Conservation (phyloP, 1,140 invertebrate genomes). For the Helicoverpa zea region DNA sequence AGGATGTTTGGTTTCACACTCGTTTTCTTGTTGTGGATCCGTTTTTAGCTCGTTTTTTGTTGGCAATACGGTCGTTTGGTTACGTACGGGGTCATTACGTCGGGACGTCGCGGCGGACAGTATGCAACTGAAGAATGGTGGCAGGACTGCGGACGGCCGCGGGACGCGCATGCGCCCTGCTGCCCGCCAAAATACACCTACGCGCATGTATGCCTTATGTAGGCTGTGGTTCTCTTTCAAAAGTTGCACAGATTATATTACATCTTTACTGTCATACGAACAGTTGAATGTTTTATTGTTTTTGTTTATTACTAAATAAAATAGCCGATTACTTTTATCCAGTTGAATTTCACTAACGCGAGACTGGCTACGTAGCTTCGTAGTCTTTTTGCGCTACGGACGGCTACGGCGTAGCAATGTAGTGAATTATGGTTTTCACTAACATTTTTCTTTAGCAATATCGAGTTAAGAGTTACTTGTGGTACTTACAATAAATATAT, state of each 20-base stretch:
- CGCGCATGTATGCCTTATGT: conserved; percentile 79
- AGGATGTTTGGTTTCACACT: conserved; percentile 58
- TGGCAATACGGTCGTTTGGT: conserved; percentile 65
- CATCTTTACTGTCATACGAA: conserved; percentile 18
- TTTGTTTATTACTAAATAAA: too few relatives aligned
- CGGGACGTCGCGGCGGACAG: conserved; percentile 53
- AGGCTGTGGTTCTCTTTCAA: conserved; percentile 65
- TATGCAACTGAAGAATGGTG: conserved; percentile 84
- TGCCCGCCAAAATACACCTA: conserved; percentile 83
- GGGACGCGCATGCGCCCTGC: conserved; percentile 73
- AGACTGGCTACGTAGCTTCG: not conserved
- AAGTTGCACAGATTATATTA: conserved; percentile 70
- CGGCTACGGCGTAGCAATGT: conserved; percentile 23
- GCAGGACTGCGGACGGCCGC: conserved; percentile 79
- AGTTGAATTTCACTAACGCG: not conserved
- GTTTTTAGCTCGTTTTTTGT: conserved; percentile 71
- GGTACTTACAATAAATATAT: too few relatives aligned
- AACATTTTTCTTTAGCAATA: not conserved
- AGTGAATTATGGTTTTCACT: not conserved
- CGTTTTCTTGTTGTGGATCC: conserved; percentile 55
- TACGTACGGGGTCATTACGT: conserved; percentile 62
- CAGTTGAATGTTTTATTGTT: too few relatives aligned
- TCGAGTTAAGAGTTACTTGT: too few relatives aligned
- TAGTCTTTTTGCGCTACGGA: conserved; percentile 16
- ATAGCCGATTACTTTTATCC: not conserved